These are phyloP conservation scores for Geopemphigus sp. DNA, from an alignment of 1,140 invertebrate species.

Conservation along the genomic window DNA sequence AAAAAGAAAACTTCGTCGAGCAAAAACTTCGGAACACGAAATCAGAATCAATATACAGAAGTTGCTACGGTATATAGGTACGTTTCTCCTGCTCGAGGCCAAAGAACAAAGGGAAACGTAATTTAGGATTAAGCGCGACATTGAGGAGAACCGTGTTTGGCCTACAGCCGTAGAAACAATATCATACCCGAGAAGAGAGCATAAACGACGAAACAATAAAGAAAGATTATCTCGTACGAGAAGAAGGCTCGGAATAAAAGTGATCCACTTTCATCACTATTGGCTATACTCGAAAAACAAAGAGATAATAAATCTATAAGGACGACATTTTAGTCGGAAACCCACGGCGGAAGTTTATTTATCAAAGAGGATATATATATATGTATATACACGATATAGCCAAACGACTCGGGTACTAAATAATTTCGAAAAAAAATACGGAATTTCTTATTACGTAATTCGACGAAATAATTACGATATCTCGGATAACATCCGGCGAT, in stretches of 20 bases:
- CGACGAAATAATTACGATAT: too few relatives aligned
- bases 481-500: too few relatives aligned
- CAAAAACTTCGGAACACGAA: not conserved
- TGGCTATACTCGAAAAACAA: not conserved
- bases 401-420: too few relatives aligned
- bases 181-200: not conserved
- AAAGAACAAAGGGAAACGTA: constrained; percentile 31
- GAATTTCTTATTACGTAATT: too few relatives aligned
- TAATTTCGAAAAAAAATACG: too few relatives aligned
- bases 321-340: not conserved
- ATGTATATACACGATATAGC: too few relatives aligned
- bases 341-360: too few relatives aligned
- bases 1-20: not conserved
- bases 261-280: constrained; percentile 9
- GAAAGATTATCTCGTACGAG: not conserved
- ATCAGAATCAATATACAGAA: constrained; percentile 11
- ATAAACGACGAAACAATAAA: not conserved
- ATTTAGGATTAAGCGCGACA: constrained; percentile 8
- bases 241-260: constrained; percentile 1
- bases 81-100: not conserved
- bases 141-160: not conserved
- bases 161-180: constrained; percentile 30
- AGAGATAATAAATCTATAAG: not conserved
- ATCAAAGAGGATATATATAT: too few relatives aligned
- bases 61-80: too few relatives aligned